A percentile compares a stretch with the other conserved stretches of the same genome.
These are phyloP conservation scores for Patella depressa DNA, from an alignment of 2,888 invertebrate species.

Conservation along the genomic window DNA sequence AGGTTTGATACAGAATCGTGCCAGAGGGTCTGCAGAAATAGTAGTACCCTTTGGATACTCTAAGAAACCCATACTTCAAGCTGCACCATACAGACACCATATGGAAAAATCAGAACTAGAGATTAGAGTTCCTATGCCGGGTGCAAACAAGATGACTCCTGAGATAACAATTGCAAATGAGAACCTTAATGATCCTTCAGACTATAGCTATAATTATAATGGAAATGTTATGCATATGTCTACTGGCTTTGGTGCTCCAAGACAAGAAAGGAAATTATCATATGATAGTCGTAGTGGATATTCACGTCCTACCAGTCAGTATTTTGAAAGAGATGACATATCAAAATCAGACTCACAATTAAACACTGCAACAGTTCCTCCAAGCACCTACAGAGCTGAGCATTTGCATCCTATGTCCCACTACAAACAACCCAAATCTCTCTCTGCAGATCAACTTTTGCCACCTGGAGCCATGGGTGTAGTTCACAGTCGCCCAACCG, in stretches of 20 bases:
- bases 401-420: slow-evolving; percentile 25
- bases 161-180: slow-evolving; percentile 31
- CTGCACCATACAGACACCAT: slow-evolving; percentile 18
- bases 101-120: slow-evolving; percentile 25
- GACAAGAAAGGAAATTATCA: slow-evolving; percentile 32
- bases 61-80: slow-evolving; percentile 10
- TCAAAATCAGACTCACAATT: slow-evolving; percentile 61
- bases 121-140: slow-evolving; percentile 27
- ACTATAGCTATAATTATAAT: slow-evolving; percentile 15
- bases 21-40: slow-evolving; percentile 11
- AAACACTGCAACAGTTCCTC: slow-evolving; percentile 36
- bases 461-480: slow-evolving; percentile 17
- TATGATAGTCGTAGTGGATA: slow-evolving; percentile 31
- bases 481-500: slow-evolving; percentile 19
- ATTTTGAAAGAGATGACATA: slow-evolving; percentile 42
- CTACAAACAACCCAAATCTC: slow-evolving; percentile 31
- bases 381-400: slow-evolving; percentile 29
- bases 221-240: background rate
- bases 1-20: background rate
- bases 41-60: background rate
- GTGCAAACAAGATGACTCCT: slow-evolving; percentile 10
- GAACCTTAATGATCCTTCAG: slow-evolving; percentile 21
- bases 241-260: slow-evolving; percentile 8
- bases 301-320: slow-evolving; percentile 30
- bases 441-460: slow-evolving; percentile 39